Base-by-base conservation (phyloP, 2,113 vertebrate genomes). In the Amia ocellicauda region DNA sequence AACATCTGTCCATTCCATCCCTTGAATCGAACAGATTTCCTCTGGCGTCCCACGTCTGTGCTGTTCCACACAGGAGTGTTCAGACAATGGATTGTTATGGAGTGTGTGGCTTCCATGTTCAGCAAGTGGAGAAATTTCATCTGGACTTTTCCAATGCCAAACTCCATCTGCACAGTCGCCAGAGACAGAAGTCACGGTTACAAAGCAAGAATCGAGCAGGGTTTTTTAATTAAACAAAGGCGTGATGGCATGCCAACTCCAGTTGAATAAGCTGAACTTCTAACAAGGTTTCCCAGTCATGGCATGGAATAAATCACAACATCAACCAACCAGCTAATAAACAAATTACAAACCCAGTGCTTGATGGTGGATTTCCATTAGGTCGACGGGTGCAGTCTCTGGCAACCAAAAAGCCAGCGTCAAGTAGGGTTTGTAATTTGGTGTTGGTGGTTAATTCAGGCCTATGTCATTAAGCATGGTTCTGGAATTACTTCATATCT, bases 51-150 rank as follows among this genome's bases (percentile, higher is more conserved):
- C 52, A 79, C 69, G 60, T 74, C 74, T 60, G 58, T 75, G 55
- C 71, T 64, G 49, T 71, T 78, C 82, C 78, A 79, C 14, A 69
- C 54, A 0, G 88, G 83, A 2, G 86, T 78, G 49, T 84, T 91
- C 22, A 91, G 88, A 75, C 96, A 99, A 70, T 95, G 94, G 65
- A 98, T 69, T 3, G 91, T 93, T 78, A 99, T 86, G 74, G 77
- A 83, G 28, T 99, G 97, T 60, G 83, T 90, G 71, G 93, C 96
- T 78, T 94, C 91, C n/a, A 86, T 85, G 77, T 95, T 99, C 84
- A 99, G 79, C 63, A 99, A 86, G 76, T 99, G 97, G 77, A 99
- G 91, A 76, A 99, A 99, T 79, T 98, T 99, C 95, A 99, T 97
- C 84, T 99, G 97, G 66, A 98, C 95, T 83, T 93, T 96, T 54